Evolutionary conservation across 2,888 invertebrate species (phyloP).

Genomic region (Dolomedes plantarius): DNA sequence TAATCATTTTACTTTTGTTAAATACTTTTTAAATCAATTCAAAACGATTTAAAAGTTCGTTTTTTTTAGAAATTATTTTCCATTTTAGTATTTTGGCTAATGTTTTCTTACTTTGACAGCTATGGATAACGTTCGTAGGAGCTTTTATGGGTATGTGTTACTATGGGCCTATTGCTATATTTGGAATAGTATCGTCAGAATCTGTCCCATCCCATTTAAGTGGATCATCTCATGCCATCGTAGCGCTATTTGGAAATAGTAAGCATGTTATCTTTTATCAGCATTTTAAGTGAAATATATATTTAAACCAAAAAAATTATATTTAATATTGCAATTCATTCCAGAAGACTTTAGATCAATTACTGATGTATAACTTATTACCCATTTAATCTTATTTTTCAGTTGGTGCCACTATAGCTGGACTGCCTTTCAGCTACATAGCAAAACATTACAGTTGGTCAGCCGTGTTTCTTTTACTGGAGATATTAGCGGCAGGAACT

Average conservation of each 20-base stretch:
- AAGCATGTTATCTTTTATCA: not conserved
- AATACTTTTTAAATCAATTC: too few species aligned
- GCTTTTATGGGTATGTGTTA: not conserved
- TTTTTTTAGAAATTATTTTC: too few species aligned
- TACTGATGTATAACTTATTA: too few species aligned
- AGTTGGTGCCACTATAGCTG: slow-evolving; percentile 78
- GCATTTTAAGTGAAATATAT: too few species aligned
- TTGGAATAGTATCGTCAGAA: not conserved
- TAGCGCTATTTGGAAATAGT: not conserved
- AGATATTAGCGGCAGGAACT: slow-evolving; percentile 67
- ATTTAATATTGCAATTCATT: too few species aligned
- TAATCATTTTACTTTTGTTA: too few species aligned
- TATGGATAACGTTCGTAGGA: not conserved
- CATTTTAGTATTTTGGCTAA: too few species aligned
- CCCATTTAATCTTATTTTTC: too few species aligned
- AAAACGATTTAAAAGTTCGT: too few species aligned
- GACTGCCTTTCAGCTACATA: slow-evolving; percentile 77
- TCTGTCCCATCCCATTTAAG: not conserved
- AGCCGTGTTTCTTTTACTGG: slow-evolving; percentile 76
- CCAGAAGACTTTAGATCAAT: too few species aligned
- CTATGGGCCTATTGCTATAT: slow-evolving; percentile 5
- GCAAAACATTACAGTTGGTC: slow-evolving; percentile 77
- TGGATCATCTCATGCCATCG: slow-evolving; percentile 5
- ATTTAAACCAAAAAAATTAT: too few species aligned
- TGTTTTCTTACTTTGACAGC: too few species aligned